Base-by-base conservation (phyloP, 1,140 invertebrate genomes). In the Hydropsyche tenuis region DNA sequence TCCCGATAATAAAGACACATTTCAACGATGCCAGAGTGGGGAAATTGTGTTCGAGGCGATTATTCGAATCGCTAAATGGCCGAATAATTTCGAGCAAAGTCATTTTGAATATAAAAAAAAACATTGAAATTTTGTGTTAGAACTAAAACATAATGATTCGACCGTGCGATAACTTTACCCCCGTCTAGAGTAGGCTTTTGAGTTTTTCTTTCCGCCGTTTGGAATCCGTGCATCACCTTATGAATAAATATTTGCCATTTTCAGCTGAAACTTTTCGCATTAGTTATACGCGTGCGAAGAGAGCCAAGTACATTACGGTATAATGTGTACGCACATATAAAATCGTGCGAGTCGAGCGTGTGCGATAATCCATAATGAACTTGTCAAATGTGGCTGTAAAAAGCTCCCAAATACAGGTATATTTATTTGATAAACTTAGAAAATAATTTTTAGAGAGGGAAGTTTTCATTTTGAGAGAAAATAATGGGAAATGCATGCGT, bases 231-330 rank as follows among this genome's bases (percentile, higher is more conserved):
- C 64, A 45, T 27, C 62, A 64, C 64, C 37, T 66, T 66, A 66
- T 66, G 64, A 66, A 66, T 66, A 66, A 66, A 66, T 66, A 66
- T 66, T 66, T 66, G 42, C 30, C 64, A 66, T 66, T 66, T 66
- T 66, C 64, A 27, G 42, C 16, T 30, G 64, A 43, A 66, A 66
- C 25, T 66, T 66, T 45, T 43, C 43, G 64, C 64, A 66, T 66
- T 66, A 42, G 25, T 66, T 66, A 66, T 66, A 45, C 51, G 51
- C 22, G 18, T 53, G 51, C 18, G 46, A 4, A 20, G 20, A n/a
- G n/a, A n/a, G n/a, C n/a, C n/a, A n/a, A n/a, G n/a, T n/a, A n/a
- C n/a, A n/a, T n/a, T n/a, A n/a, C n/a, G n/a, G n/a, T n/a, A n/a
- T n/a, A n/a, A n/a, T 7, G 51, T 20, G 51, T 53, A 22, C 22